A percentile compares a stretch with the other conserved stretches of the same genome.
These are phyloP conservation scores for Napeogenes inachia DNA, from an alignment of 2,888 invertebrate species.

Conservation along the genomic window DNA sequence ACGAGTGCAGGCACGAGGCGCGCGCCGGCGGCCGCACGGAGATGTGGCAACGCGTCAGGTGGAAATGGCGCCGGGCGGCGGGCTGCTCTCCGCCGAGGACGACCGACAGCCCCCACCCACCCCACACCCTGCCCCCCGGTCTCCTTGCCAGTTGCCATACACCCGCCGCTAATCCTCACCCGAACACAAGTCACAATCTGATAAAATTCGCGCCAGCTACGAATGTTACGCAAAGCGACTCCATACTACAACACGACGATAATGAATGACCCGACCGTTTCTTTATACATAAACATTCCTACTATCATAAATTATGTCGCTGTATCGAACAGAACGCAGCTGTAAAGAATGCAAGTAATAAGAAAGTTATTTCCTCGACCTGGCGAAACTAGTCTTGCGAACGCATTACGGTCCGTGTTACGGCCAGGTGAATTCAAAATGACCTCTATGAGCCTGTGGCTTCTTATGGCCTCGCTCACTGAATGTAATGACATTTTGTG, in stretches of 20 bases:
- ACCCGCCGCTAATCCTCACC: constrained; percentile 69
- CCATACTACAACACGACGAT: constrained; percentile 65
- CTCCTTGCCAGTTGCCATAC: constrained; percentile 49
- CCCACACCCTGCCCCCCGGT: constrained; percentile 40
- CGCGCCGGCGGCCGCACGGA: constrained; percentile 67
- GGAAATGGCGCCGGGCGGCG: constrained; percentile 70
- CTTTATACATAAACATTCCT: constrained; percentile 59
- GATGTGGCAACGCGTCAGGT: constrained; percentile 77
- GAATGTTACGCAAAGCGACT: constrained; percentile 75
- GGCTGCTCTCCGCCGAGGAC: constrained; percentile 64
- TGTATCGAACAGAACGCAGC: constrained; percentile 54
- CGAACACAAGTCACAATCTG: constrained; percentile 63
- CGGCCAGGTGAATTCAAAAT: constrained; percentile 76
- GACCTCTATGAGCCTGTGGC: constrained; percentile 77
- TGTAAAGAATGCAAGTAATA: constrained; percentile 57
- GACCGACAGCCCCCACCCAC: constrained; percentile 47
- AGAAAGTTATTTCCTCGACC: constrained; percentile 76
- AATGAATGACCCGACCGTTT: constrained; percentile 70
- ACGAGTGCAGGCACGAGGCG: constrained; percentile 62
- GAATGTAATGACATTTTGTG: constrained; percentile 74
- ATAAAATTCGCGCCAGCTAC: constrained; percentile 77
- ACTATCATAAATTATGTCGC: constrained; percentile 51
- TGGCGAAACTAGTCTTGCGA: constrained; percentile 76
- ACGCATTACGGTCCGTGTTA: constrained; percentile 74
- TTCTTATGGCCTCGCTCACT: constrained; percentile 72